Evolutionary conservation across 2,888 invertebrate genomes (phyloP), one percentile per base, ranked within the genome.

Genomic region (Apoderus coryli): DNA sequence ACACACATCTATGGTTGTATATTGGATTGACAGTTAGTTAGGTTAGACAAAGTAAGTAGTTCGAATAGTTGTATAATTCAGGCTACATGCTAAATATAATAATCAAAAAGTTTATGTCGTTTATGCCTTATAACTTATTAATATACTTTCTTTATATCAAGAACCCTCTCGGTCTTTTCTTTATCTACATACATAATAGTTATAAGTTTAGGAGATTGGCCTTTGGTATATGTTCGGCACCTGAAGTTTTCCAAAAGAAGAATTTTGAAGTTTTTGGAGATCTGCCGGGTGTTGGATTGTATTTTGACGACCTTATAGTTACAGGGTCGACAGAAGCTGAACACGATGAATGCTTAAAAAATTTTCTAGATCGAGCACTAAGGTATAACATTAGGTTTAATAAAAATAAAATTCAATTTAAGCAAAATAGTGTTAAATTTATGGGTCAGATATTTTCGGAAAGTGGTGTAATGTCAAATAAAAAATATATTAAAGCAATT

Each of bases 231-330:
- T n/a, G n/a, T n/a, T n/a, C n/a, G n/a, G n/a, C n/a, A n/a, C n/a
- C n/a, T n/a, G n/a, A n/a, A n/a, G n/a, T n/a, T n/a, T n/a, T n/a
- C n/a, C n/a, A n/a, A n/a, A n/a, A n/a, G n/a, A n/a, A n/a, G n/a
- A n/a, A n/a, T 15, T 26, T 10, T 30, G 34, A 34, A 38, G 35
- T 43, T 22, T 42, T 44, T 40, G 41, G 40, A 16, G 33, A 40
- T 22, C 24, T 44, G 10, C 24, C 34, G 4, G 42, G 42, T 4
- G 34, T 38, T 10, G 33, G 27, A 15, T 13, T 37, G 12, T 43
- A 39, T 33, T 40, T 41, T 31, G 37, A 42, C 32, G 39, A 43
- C 15, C 22, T 36, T 10, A 33, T 40, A 6, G 31, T 42, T 6
- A 33, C 37, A 28, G 39, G 39, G 2, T 11, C 27, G 15, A 28